phyloP scores from a whole-genome alignment of 2,888 invertebrate species.

The Nephrotoma guestfalica region DNA sequence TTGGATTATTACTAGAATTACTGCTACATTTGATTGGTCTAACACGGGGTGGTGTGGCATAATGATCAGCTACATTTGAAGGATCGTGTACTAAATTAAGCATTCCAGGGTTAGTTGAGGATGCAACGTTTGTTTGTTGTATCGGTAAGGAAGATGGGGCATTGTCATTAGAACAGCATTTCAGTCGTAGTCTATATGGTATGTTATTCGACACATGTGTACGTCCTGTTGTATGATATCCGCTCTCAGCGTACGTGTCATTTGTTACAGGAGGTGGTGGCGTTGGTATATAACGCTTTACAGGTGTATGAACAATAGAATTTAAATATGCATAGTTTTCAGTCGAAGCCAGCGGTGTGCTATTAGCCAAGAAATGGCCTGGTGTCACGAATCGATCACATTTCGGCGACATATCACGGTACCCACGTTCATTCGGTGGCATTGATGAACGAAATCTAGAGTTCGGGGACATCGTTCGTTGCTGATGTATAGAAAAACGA shows the following conservation, averaged over 20 bases:
- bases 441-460: conserved; percentile 19
- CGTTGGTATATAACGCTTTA: conserved; percentile 31
- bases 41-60: conserved; percentile 21
- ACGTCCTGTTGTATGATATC: conserved; percentile 10
- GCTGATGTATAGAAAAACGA: conserved; percentile 1
- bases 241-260: conserved; percentile 9
- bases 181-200: conserved; percentile 26
- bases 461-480: conserved; percentile 27
- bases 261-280: conserved; percentile 24
- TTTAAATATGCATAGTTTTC: conserved; percentile 27
- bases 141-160: background rate
- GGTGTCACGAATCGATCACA: conserved; percentile 19
- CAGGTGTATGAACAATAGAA: conserved; percentile 31
- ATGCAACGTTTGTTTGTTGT: background rate
- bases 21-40: conserved; percentile 11
- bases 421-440: conserved; percentile 14
- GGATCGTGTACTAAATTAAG: background rate
- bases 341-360: conserved; percentile 22
- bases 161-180: conserved; percentile 23
- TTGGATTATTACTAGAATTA: background rate
- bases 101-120: conserved; percentile 11
- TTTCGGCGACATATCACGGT: conserved; percentile 22
- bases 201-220: conserved; percentile 18
- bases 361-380: conserved; percentile 21
- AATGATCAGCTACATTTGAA: conserved; percentile 17